Evolutionary conservation across 2,797 vertebrate genomes (phyloP).

Genomic region (Helarctos malayanus): DNA sequence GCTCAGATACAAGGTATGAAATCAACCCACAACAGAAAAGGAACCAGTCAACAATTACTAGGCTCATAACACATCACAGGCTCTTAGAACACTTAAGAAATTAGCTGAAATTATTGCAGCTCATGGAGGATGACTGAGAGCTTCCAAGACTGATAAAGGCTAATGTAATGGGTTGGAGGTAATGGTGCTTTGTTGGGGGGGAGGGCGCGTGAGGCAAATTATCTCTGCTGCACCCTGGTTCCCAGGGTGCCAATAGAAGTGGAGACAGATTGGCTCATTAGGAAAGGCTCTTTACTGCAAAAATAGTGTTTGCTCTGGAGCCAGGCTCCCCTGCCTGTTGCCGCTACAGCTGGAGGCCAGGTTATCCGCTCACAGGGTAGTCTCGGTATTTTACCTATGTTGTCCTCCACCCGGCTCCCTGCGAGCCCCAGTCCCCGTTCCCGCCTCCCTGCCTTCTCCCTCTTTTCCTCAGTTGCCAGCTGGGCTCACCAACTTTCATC

Average conservation of each 20-base stretch:
- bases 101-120: slow-evolving; percentile 85
- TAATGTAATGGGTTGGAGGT: slow-evolving; percentile 83
- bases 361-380: neutral
- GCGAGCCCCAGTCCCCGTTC: fast-evolving
- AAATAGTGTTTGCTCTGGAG: slow-evolving; percentile 73
- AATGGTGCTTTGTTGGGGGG: slow-evolving; percentile 81
- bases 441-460: neutral
- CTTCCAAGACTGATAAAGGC: slow-evolving; percentile 80
- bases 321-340: slow-evolving; percentile 59
- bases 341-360: neutral
- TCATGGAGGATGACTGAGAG: slow-evolving; percentile 82
- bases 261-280: slow-evolving; percentile 86
- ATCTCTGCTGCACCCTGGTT: slow-evolving; percentile 82
- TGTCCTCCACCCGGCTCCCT: neutral
- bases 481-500: neutral
- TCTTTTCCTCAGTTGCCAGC: slow-evolving; percentile 9
- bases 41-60: slow-evolving; percentile 85
- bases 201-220: slow-evolving; percentile 74
- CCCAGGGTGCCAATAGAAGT: slow-evolving; percentile 84
- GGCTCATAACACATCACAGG: slow-evolving; percentile 84
- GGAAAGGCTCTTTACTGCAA: slow-evolving; percentile 78
- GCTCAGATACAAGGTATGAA: slow-evolving; percentile 79
- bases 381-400: neutral
- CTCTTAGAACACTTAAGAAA: slow-evolving; percentile 87
- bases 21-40: slow-evolving; percentile 80